Evolutionary conservation across 1,140 invertebrate genomes (phyloP), one percentile per base, ranked within the genome.

Genomic region (Spodoptera litura): DNA sequence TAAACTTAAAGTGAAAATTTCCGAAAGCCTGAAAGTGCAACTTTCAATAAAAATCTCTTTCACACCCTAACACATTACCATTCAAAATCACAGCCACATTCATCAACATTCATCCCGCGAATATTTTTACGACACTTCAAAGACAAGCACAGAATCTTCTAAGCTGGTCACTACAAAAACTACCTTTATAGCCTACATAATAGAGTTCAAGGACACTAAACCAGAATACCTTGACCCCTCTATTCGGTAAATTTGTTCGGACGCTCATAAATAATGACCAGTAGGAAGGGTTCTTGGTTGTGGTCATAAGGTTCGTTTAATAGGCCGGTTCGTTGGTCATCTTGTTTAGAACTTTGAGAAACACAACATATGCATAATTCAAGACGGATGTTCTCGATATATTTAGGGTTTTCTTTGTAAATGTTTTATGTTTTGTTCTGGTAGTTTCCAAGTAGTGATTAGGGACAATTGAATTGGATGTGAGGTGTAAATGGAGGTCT

Each of bases 181-280:
- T 20, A 53, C 55, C 44, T 51, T 73, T 80, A 74, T 71, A 3
- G 0, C 59, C 2, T 25, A 20, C 1, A 6, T 0, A 53, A 77
- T 80, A 87, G 49, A 25, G 62, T 62, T n/a, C 72, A 10, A 64
- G 66, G 25, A 52, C 49, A 6, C n/a, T 11, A 4, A 20, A 56
- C 44, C 11, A 64, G 12, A 10, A 5, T 11, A 51, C 58, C n/a
- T 53, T 53, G 62, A 58, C 49, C 52, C 2, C 58, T 80, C 15
- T 15, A 25, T 74, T 84, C 82, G 84, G 78, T 78, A 89, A 87
- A 88, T 87, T 91, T 81, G 84, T 66, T 83, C 80, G 77, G 81
- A 84, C 83, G 81, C 84, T 84, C 83, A 90, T 92, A 92, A 92
- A 92, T 90, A 92, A 87, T 88, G 87, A 84, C 80, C 84, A 84